Base-by-base conservation (phyloP, 1,140 invertebrate species). In the Diprion similis region DNA sequence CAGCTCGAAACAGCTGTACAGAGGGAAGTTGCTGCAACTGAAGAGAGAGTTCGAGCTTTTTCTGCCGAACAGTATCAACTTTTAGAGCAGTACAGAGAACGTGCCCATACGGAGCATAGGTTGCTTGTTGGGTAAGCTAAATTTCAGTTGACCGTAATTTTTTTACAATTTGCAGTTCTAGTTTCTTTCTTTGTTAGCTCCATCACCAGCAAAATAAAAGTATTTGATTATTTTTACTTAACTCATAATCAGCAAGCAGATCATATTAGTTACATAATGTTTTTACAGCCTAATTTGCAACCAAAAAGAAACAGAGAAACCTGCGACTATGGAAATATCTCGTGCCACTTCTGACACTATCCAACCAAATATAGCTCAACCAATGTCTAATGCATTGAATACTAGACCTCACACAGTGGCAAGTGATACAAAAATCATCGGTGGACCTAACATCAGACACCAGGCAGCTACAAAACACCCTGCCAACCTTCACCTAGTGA, bases 31-130 rank as follows among this genome's bases (percentile, higher is more conserved):
- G 73, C 79, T 24, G 75, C 79, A n/a, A 84, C 87, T 67, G 90
- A 91, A 77, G 86, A 90, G 75, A 87, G 85, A 79, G 89, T 91
- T 74, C 85, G 87, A 67, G 76, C 79, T 68, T 91, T 84, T 73
- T 88, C 88, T 13, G 85, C 88, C 51, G 82, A 90, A 71, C 89
- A 91, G 74, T 88, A 89, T 84, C 83, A 86, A 48, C 76, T 84
- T 65, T 79, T 91, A 51, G 89, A 91, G 70, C 78, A 85, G 46
- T 88, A 88, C 76, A 84, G 87, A 45, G 89, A 90, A 71, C 84
- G 81, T 71, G 88, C 86, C 51, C 87, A 89, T 73, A 84, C 80
- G 37, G 90, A 91, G 78, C 87, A 90, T 81, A 81, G 84, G 70
- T 24, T 85, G 71, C 83, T 91, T 72, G 84, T 81, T 73, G 88